Evolutionary conservation across 2,888 invertebrate species (phyloP).

Genomic region (Erebia aethiops): DNA sequence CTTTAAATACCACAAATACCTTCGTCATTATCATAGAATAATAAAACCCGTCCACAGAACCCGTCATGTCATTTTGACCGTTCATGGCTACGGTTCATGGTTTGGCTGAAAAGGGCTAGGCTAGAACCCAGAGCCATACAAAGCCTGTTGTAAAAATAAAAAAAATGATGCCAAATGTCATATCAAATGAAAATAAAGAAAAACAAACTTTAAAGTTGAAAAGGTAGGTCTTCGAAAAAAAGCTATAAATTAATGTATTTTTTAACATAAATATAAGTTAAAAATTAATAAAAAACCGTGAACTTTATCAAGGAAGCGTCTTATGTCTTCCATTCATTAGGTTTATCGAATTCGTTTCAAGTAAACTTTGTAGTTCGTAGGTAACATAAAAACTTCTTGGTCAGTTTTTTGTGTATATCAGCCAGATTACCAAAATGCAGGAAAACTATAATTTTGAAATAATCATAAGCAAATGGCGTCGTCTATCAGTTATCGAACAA

Average conservation of each 20-base stretch:
- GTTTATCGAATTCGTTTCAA: background rate
- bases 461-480: slow-evolving; percentile 75
- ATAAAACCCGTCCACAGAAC: too few relatives aligned
- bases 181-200: background rate
- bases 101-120: too few relatives aligned
- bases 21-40: too few relatives aligned
- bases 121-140: too few relatives aligned
- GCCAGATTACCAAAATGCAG: slow-evolving; percentile 58
- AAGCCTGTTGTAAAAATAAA: too few relatives aligned
- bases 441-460: slow-evolving; percentile 73
- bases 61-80: too few relatives aligned
- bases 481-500: slow-evolving; percentile 58
- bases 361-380: too few relatives aligned
- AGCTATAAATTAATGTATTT: background rate
- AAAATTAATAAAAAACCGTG: background rate
- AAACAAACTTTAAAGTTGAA: background rate
- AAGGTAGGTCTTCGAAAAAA: background rate
- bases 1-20: too few relatives aligned
- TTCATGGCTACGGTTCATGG: too few relatives aligned
- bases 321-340: background rate
- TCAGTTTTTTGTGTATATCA: slow-evolving; percentile 42
- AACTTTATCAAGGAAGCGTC: background rate
- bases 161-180: too few relatives aligned
- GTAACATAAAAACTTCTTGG: slow-evolving; percentile 56
- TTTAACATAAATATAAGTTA: background rate